Base-by-base conservation (phyloP, 1,140 invertebrate species). In the Sitodiplosis mosellana region DNA sequence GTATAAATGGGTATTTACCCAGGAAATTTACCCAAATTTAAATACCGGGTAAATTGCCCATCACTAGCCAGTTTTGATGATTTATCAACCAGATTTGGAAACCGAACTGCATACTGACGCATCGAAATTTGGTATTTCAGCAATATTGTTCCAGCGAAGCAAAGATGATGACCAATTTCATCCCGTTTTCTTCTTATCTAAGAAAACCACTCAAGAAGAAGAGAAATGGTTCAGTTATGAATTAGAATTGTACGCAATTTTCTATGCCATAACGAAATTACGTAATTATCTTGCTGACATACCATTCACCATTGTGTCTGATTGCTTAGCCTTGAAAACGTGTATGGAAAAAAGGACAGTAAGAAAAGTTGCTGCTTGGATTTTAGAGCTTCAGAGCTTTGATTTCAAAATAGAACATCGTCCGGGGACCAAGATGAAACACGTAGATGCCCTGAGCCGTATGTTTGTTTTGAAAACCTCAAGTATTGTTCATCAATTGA, bases 381-480 rank as follows among this genome's bases (percentile, higher is more conserved):
- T 14, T 8, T 8, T 34, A 34, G 14, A 8, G 33, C 12, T 48
- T 2, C 44, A 61, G 49, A 56, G 59, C 2, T 67, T 53, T 49
- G 53, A 61, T 21, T 70, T 61, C 27, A 46, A 48, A 27, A 49
- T 66, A 10, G 50, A 55, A 49, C 65, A 71, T 48, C 45, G 66
- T 46, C 22, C 49, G 6, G 65, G 65, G 20, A 51, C 14, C 0
- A 40, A 51, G 14, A 64, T 70, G 59, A 57, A 56, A 46, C 68
- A 71, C 50, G 64, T 59, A 1, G 68, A 71, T 48, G 61, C 62
- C 0, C 45, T 70, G 1, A 68, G 64, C 42, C 7, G 33, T 7
- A 34, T n/a, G n/a, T n/a, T n/a, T n/a, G n/a, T n/a, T n/a, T n/a
- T n/a, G n/a, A n/a, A n/a, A n/a, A n/a, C n/a, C n/a, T n/a, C n/a